Evolutionary conservation across 1,140 invertebrate species (phyloP).

Genomic region (Drosophila tropicalis): DNA sequence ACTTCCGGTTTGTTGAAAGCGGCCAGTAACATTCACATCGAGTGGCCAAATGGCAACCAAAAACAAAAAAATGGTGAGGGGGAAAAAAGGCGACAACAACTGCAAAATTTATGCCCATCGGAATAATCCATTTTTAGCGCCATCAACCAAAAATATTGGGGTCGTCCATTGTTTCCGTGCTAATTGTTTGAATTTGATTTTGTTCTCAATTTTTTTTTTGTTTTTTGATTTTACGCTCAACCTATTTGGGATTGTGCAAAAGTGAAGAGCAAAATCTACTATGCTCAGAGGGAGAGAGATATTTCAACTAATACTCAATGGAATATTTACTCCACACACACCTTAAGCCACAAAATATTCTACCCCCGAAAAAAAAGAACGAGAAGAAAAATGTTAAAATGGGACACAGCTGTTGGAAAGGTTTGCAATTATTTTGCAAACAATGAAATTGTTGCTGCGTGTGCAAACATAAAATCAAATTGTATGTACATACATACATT

Average conservation of each 20-base stretch:
- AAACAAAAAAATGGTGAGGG: neutral
- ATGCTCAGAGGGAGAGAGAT: neutral
- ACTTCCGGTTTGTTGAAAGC: conserved; percentile 76
- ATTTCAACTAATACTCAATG: conserved; percentile 4
- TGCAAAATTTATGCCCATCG: conserved; percentile 76
- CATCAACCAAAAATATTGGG: conserved; percentile 77
- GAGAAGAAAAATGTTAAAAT: conserved; percentile 18
- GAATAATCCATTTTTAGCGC: conserved; percentile 82
- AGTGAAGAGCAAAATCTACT: conserved; percentile 7
- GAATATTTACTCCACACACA: conserved; percentile 5
- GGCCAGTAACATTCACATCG: conserved; percentile 31
- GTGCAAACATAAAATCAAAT: conserved; percentile 81
- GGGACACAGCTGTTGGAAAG: conserved; percentile 64
- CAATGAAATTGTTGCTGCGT: conserved; percentile 81
- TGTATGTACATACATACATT: conserved; percentile 67
- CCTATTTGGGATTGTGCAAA: conserved; percentile 56
- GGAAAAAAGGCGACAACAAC: conserved; percentile 19
- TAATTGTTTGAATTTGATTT: conserved; percentile 78
- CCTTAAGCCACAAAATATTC: conserved; percentile 14
- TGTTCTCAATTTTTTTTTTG: neutral
- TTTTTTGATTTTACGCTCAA: conserved; percentile 31
- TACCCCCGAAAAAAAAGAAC: conserved; percentile 2
- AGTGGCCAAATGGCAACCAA: conserved; percentile 34
- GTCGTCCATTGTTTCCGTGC: conserved; percentile 80
- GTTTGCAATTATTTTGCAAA: conserved; percentile 81